Conservation (phyloP, 2,888 invertebrate genomes). For the Sinopyrophorus schimmeli region DNA sequence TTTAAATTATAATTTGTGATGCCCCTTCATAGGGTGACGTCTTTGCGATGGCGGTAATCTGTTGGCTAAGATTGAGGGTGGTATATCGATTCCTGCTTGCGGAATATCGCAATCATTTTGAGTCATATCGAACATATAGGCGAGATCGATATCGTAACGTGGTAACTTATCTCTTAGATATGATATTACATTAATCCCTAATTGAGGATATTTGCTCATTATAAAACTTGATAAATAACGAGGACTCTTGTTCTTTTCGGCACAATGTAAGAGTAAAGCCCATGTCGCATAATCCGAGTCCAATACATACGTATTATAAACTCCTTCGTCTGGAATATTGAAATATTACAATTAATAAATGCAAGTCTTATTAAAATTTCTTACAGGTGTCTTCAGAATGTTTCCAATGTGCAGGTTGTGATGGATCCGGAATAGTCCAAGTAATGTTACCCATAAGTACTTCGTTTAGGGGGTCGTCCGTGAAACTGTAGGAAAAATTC, state of each 20-base stretch:
- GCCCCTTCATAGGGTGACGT: constrained; percentile 57
- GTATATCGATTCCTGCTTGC: constrained; percentile 47
- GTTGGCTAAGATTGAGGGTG: constrained; percentile 44
- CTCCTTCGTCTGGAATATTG: constrained; percentile 73
- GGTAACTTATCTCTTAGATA: constrained; percentile 78
- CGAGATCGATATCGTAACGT: constrained; percentile 81
- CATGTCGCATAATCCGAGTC: constrained; percentile 84
- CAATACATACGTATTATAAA: constrained; percentile 85
- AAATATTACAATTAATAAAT: background rate
- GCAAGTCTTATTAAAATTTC: constrained; percentile 40
- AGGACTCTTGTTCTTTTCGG: constrained; percentile 77
- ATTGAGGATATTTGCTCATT: constrained; percentile 65
- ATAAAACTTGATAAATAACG: constrained; percentile 83
- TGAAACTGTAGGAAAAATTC: constrained; percentile 87
- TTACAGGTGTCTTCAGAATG: constrained; percentile 84
- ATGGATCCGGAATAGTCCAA: constrained; percentile 76
- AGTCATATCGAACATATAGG: constrained; percentile 81
- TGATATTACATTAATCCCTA: constrained; percentile 71
- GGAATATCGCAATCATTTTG: constrained; percentile 68
- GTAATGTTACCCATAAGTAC: constrained; percentile 83
- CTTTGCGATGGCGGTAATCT: constrained; percentile 43
- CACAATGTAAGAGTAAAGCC: constrained; percentile 83
- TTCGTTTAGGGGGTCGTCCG: constrained; percentile 81
- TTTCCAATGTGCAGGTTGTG: constrained; percentile 81
- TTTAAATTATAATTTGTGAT: too few relatives aligned